These are phyloP conservation scores for Hirudo medicinalis DNA, from an alignment of 1,140 invertebrate species.

Conservation along the genomic window DNA sequence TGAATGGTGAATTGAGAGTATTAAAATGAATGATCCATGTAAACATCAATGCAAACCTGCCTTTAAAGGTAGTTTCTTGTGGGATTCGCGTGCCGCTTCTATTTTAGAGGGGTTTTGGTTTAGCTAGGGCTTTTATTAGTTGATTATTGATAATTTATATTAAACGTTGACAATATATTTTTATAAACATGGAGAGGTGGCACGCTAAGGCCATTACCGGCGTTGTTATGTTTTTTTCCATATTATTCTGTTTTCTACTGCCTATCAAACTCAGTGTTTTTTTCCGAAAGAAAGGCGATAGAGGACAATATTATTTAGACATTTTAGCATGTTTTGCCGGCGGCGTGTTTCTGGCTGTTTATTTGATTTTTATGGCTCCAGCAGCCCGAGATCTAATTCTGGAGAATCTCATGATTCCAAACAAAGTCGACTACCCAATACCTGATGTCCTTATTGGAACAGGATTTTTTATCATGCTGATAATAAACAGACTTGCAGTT, in stretches of 20 bases:
- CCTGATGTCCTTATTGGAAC: conserved; percentile 21
- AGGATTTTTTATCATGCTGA: conserved; percentile 22
- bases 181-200: conserved; percentile 13
- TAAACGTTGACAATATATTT: no score
- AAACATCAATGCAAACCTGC: no score
- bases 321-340: conserved; percentile 44
- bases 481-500: conserved; percentile 15
- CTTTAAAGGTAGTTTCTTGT: no score
- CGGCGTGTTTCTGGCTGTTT: conserved; percentile 48
- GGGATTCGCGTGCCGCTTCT: no score
- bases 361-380: conserved; percentile 47
- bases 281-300: conserved; percentile 11
- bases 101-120: no score
- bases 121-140: no score
- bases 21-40: no score
- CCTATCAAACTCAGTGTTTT: conserved; percentile 15
- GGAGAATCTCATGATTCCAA: conserved; percentile 18
- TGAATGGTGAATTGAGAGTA: no score
- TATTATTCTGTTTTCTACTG: conserved; percentile 14
- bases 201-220: conserved; percentile 16
- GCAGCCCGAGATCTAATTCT: conserved; percentile 42
- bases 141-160: no score
- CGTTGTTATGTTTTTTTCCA: conserved; percentile 14
- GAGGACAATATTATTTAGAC: conserved; percentile 16
- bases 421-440: conserved; percentile 19